Base-by-base conservation (phyloP, 2,888 invertebrate genomes). In the Phrixothrix hirtus region DNA sequence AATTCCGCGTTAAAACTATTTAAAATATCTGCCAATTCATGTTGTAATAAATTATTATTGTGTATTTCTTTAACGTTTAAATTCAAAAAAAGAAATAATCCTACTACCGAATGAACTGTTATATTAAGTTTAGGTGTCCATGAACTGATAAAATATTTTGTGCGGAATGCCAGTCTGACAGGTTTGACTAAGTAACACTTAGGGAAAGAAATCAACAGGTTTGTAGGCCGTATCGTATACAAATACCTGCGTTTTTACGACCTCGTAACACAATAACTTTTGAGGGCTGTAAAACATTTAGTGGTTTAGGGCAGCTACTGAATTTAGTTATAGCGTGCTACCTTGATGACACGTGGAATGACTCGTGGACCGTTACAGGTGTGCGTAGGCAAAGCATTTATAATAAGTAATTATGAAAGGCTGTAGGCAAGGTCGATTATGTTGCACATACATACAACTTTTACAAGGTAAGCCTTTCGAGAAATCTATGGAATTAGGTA, bases 141-240 rank as follows among this genome's bases (percentile, higher is more conserved):
- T 12, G 45, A 37, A 11, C 48, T 17, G 32, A 36, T 41, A 47
- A n/a, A 48, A 42, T 41, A 42, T 41, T 48, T 48, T 35, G 41
- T 47, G 11, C 41, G 41, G 41, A 48, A 48, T 48, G 29, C 30
- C 32, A 16, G 27, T 21, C 48, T 48, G 42, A 48, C 48, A 42
- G 41, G 48, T 48, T 39, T 35, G 41, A 48, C 50, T 32, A 54
- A 62, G 61, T 60, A 60, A 57, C 62, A 62, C 62, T 59, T 57
- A 55, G 52, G 59, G 47, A 59, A 55, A 57, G 59, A 63, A 63
- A 66, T 66, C 67, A 67, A 67, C 67, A 67, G 67, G 67, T 67
- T 63, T 61, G 60, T 60, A 49, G 64, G 62, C 59, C 62, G 61
- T 60, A 60, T 61, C 61, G 58, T 58, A 62, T 60, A 62, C 60